Base-by-base conservation (phyloP, 2,888 invertebrate genomes). In the Drosophila niveifrons region DNA sequence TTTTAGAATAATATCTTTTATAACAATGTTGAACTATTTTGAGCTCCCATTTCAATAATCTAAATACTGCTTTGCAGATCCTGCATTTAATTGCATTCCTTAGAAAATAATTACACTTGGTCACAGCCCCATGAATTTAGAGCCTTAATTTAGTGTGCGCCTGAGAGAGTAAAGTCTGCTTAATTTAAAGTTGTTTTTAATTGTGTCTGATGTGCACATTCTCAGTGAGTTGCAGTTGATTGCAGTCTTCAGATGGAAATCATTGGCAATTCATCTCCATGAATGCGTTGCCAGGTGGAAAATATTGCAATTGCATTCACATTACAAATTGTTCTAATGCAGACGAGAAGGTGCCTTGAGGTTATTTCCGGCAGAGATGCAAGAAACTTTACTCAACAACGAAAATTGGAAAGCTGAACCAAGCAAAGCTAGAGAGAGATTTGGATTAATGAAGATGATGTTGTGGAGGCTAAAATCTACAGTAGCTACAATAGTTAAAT, bases 381-480 rank as follows among this genome's bases (percentile, higher is more conserved):
- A 15, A n/a, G n/a, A 23, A 13, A 6, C 9, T 13, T 23, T 11
- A 10, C 39, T 28, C 13, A 28, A 41, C 11, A 41, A 41, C 28
- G 23, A 23, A 39, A 15, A 3, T 10, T 41, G 13, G 39, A 15
- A 39, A 43, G 9, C 29, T n/a, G 17, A 53, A 43, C 41, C 8
- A 6, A 23, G 4, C 6, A 23, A 6, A 23, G 18, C 3, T 3
- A 23, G 23, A 23, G 23, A 23, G 8, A 17, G 4, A 36, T 18
- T n/a, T 17, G 29, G 29, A 29, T 43, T 53, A 41, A 53, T 29
- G 15, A 53, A 53, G 53, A 53, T 23, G 23, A 23, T 23, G 23
- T 23, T 23, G n/a, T 29, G 53, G 11, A 17, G 36, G 6, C 23
- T 6, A n/a, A 53, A 8, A 52, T 28, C 36, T 3, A 41, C 55